Evolutionary conservation across 2,113 vertebrate species (phyloP), one percentile per base, ranked within the genome.

Genomic region (Sturnira hondurensis): DNA sequence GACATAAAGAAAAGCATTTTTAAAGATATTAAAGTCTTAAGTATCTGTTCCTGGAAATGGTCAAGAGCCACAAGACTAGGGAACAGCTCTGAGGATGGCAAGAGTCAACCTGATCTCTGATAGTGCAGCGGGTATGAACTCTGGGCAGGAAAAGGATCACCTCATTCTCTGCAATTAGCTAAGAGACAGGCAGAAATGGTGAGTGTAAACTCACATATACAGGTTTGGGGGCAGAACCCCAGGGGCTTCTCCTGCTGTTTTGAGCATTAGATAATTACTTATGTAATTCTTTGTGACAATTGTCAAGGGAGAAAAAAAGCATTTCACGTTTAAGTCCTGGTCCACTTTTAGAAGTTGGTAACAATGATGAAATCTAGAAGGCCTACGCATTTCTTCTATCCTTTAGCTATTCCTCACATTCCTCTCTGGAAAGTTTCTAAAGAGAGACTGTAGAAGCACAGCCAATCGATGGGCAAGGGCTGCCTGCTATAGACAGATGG

Each of bases 401-500:
- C 45, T 65, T 85, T 12, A 33, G 38, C 80, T 54, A 36, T 68
- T 89, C 38, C 20, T 84, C 13, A 52, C 28, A 20, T 43, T 52
- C 47, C 11, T 87, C 76, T 63, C 41, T 87, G 63, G 15, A 71
- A 33, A 47, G 4, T 3, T 41, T 81, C 19, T 9, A 73, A 10
- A 47, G 10, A 22, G 36, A 50, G 4, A 6, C 52, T 93, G 24
- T 89, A 58, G 71, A 58, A 71, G 10, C 77, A 19, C 3, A 61
- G 17, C 56, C 36, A 24, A 52, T 43, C 28, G n/a, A 52, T 43
- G 20, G 13, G 0, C 0, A 5, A 81, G 52, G 67, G 36, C 67
- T 86, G 12, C 10, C 0, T n/a, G 13, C 13, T 6, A 12, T 0
- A 45, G 15, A 70, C 15, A 1, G 70, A 5, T 36, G 7, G 4